Percentiles rank a stretch among this genome's conserved stretches.
These are phyloP conservation scores for Palythoa heliodiscus DNA, from an alignment of 92 coral and sea anemone genomes.

Conservation along the genomic window DNA sequence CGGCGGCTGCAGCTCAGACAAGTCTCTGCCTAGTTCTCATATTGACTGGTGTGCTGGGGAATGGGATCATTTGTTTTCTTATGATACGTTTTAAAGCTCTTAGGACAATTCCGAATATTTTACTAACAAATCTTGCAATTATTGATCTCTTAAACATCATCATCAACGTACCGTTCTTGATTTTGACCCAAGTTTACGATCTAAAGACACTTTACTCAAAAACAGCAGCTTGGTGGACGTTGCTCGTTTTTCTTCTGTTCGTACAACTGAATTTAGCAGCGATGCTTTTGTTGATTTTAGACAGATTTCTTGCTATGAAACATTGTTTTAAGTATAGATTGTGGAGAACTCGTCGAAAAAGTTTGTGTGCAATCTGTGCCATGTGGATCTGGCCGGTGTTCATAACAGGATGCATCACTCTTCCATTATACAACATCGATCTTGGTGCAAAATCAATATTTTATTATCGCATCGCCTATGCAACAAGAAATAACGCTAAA, in stretches of 20 bases:
- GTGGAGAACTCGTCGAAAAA: neutral
- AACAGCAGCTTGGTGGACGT: constrained; percentile 11
- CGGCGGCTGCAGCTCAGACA: neutral
- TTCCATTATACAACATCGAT: neutral
- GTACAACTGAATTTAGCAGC: neutral
- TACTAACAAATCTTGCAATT: neutral
- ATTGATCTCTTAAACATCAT: neutral
- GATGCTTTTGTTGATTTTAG: neutral
- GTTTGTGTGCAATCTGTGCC: neutral
- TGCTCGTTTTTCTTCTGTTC: neutral
- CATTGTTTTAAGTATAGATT: neutral
- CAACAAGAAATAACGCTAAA: no score
- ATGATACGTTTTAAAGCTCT: constrained; percentile 2
- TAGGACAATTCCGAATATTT: neutral
- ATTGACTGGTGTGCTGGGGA: neutral
- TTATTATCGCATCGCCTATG: neutral
- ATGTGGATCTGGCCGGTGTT: neutral
- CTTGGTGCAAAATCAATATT: neutral
- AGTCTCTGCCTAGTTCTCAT: neutral
- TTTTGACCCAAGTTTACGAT: neutral
- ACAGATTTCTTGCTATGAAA: neutral
- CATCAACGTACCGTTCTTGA: neutral
- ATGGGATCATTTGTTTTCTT: constrained; percentile 11
- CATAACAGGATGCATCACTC: neutral
- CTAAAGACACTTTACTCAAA: neutral